These are phyloP conservation scores for Symphodus melops DNA, from an alignment of 2,113 vertebrate species.

Conservation along the genomic window DNA sequence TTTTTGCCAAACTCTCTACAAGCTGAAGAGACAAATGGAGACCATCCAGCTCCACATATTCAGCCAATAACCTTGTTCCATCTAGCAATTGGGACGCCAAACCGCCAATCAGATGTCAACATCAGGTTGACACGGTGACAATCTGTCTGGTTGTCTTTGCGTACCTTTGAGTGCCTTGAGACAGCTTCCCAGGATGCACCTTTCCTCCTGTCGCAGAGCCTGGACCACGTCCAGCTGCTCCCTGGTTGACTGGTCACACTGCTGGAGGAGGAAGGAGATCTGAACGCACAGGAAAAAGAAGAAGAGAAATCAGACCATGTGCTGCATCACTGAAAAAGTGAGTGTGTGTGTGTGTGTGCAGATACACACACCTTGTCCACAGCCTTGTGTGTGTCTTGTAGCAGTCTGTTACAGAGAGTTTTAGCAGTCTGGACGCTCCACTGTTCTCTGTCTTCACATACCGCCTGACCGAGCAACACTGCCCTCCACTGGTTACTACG, in stretches of 20 bases:
- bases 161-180: slow-evolving; percentile 47
- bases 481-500: slow-evolving; percentile 88
- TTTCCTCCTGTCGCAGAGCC: slow-evolving; percentile 78
- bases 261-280: slow-evolving; percentile 66
- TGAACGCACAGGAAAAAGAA: slow-evolving; percentile 36
- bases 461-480: slow-evolving; percentile 85
- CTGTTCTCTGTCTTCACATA: slow-evolving; percentile 84
- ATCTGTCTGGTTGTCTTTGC: neutral
- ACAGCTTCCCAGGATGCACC: slow-evolving; percentile 74
- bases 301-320: neutral
- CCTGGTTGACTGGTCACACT: slow-evolving; percentile 49
- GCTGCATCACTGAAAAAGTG: neutral
- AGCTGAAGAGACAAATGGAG: neutral
- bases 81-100: neutral
- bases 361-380: slow-evolving; percentile 83
- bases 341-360: neutral
- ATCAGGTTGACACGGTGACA: slow-evolving; percentile 18
- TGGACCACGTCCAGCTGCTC: slow-evolving; percentile 77
- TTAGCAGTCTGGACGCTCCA: slow-evolving; percentile 73
- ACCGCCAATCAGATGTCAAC: slow-evolving; percentile 11
- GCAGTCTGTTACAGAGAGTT: slow-evolving; percentile 83
- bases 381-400: slow-evolving; percentile 74
- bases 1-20: neutral
- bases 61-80: neutral
- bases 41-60: neutral